Conservation (phyloP, 2,113 vertebrate species). For the Lanius collurio region DNA sequence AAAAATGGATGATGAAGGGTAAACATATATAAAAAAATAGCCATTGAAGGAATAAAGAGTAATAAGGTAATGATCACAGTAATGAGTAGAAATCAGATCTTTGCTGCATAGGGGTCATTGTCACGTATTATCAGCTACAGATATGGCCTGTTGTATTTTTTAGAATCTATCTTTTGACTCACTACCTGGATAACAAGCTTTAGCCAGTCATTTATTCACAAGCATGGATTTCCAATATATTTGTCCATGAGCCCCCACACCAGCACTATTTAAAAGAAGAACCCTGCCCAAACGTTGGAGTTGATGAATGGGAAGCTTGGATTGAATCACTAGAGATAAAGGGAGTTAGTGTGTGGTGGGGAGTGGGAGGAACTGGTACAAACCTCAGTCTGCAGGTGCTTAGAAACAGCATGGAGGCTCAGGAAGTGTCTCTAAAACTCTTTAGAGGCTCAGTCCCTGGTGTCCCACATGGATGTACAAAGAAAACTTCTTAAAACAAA, state of each 20-base stretch:
- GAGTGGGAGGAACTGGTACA: not conserved
- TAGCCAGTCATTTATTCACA: not conserved
- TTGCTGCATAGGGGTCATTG: not conserved
- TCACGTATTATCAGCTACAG: not conserved
- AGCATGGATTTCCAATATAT: not conserved
- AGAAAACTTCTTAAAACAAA: slow-evolving; percentile 39
- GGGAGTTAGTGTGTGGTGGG: not conserved
- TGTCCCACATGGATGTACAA: not conserved
- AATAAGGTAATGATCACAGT: not conserved
- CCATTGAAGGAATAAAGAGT: not conserved
- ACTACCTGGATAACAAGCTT: not conserved
- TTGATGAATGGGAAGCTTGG: slow-evolving; percentile 1
- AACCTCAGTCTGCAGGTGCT: slow-evolving; percentile 13
- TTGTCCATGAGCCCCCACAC: not conserved
- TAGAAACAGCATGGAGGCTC: not conserved
- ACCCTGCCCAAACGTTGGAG: not conserved
- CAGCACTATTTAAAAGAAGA: not conserved
- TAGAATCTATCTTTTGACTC: not conserved
- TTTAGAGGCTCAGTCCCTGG: not conserved
- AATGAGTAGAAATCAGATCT: not conserved
- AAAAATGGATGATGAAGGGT: not conserved
- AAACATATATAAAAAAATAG: not conserved
- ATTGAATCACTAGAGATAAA: not conserved
- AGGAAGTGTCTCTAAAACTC: slow-evolving; percentile 19
- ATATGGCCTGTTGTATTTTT: not conserved